Evolutionary conservation across 2,888 invertebrate species (phyloP).

Genomic region (Zeuzera pyrina): DNA sequence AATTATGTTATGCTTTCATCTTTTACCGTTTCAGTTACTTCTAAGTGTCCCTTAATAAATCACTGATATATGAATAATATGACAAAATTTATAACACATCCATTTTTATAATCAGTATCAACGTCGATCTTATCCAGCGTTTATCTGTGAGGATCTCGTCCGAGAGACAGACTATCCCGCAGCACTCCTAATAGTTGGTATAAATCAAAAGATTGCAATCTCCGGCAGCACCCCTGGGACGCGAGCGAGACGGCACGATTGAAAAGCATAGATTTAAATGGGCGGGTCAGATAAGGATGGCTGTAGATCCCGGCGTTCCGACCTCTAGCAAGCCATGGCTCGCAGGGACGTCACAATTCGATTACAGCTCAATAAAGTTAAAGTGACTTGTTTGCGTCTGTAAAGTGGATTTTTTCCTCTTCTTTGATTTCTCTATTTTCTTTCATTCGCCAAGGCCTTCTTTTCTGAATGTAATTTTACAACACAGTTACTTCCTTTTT

Average conservation of each 20-base stretch:
- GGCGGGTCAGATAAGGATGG: constrained; percentile 69
- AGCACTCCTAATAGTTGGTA: constrained; percentile 71
- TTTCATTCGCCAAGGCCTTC: constrained; percentile 27
- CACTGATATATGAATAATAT: neutral
- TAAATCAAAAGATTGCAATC: constrained; percentile 74
- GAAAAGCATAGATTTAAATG: constrained; percentile 73
- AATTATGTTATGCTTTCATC: no score
- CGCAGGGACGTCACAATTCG: constrained; percentile 71
- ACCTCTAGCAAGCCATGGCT: constrained; percentile 41
- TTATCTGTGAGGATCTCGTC: no score
- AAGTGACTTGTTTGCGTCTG: constrained; percentile 73
- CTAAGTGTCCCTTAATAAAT: no score
- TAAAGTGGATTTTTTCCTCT: constrained; percentile 69
- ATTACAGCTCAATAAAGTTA: constrained; percentile 73
- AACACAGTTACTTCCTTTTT: constrained; percentile 19
- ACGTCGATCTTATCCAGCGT: constrained; percentile 55
- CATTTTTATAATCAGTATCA: constrained; percentile 63
- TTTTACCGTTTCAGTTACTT: no score
- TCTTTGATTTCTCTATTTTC: constrained; percentile 55
- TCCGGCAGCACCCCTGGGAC: constrained; percentile 70
- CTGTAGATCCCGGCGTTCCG: constrained; percentile 55
- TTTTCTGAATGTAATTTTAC: constrained; percentile 18
- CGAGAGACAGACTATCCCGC: constrained; percentile 66
- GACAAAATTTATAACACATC: constrained; percentile 24
- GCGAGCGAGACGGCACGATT: constrained; percentile 71